phyloP scores from a whole-genome alignment of 2,888 invertebrate genomes.

The Reticulitermes lucifugus region DNA sequence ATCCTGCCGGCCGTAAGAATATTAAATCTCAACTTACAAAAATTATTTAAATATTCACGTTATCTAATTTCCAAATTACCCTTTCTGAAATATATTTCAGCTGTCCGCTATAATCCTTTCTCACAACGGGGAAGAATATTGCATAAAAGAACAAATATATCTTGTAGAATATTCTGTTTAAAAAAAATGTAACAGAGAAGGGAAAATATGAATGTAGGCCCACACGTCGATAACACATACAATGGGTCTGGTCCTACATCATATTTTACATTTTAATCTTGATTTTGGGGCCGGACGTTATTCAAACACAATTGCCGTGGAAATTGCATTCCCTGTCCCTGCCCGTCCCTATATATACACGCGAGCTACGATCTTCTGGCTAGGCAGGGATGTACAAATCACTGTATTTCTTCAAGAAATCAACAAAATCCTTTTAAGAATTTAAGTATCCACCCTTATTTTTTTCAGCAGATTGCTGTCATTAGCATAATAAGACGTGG shows the following conservation, averaged over 20 bases:
- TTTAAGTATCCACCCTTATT: too few species aligned
- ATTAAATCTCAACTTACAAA: too few species aligned
- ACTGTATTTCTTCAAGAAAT: neutral
- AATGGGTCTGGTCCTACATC: conserved; percentile 10
- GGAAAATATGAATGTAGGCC: conserved; percentile 7
- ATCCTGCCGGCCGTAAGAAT: too few species aligned
- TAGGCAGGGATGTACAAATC: neutral
- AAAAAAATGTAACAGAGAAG: neutral
- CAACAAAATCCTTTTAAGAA: neutral
- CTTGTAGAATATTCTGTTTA: neutral
- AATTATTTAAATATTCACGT: too few species aligned
- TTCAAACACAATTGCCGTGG: conserved; percentile 37
- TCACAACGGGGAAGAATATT: too few species aligned
- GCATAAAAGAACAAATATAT: neutral
- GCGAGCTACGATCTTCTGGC: neutral
- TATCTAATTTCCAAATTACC: too few species aligned
- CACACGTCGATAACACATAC: conserved; percentile 29
- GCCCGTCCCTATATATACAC: conserved; percentile 10
- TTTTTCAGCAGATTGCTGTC: too few species aligned
- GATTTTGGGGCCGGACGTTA: conserved; percentile 29
- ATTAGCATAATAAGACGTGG: too few species aligned
- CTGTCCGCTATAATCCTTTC: too few species aligned
- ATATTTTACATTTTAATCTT: conserved; percentile 35
- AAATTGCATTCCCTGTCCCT: conserved; percentile 26
- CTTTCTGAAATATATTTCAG: too few species aligned